A percentile compares a stretch with the other conserved stretches of the same genome.
phyloP scores from a whole-genome alignment of 2,113 vertebrate genomes.

The Aphelocoma coerulescens region DNA sequence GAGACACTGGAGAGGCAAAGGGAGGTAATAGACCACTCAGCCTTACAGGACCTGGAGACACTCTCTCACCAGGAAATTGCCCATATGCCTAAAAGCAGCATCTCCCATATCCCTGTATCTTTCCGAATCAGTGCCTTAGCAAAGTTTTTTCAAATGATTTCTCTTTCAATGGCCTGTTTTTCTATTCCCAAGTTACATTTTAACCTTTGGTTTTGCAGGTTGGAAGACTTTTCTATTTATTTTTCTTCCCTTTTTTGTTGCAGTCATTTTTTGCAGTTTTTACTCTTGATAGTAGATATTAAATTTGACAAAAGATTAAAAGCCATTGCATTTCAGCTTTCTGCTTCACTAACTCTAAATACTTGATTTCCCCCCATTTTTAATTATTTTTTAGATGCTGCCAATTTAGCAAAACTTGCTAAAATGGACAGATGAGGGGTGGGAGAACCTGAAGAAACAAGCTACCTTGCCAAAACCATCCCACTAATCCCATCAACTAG shows the following conservation, averaged over 20 bases:
- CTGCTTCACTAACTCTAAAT: neutral
- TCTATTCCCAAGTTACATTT: neutral
- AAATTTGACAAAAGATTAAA: neutral
- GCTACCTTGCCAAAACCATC: neutral
- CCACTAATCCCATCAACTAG: neutral
- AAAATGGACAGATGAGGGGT: conserved; percentile 34
- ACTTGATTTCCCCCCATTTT: neutral
- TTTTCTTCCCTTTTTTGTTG: neutral
- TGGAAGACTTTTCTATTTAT: neutral
- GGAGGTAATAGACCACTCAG: neutral
- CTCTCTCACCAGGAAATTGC: neutral
- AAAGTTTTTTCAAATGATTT: neutral
- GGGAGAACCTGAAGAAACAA: neutral
- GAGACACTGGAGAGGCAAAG: neutral
- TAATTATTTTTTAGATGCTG: neutral
- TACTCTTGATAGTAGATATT: neutral
- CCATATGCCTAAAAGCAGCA: neutral
- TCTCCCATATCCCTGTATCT: neutral
- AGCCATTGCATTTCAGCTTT: conserved; percentile 5
- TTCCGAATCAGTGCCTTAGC: neutral
- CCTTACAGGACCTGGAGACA: neutral
- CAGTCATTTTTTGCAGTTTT: neutral
- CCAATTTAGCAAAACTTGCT: conserved; percentile 22
- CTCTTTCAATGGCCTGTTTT: neutral
- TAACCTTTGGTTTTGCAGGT: neutral